Evolutionary conservation across 2,888 invertebrate genomes (phyloP).

Genomic region (Copidosoma aretas): DNA sequence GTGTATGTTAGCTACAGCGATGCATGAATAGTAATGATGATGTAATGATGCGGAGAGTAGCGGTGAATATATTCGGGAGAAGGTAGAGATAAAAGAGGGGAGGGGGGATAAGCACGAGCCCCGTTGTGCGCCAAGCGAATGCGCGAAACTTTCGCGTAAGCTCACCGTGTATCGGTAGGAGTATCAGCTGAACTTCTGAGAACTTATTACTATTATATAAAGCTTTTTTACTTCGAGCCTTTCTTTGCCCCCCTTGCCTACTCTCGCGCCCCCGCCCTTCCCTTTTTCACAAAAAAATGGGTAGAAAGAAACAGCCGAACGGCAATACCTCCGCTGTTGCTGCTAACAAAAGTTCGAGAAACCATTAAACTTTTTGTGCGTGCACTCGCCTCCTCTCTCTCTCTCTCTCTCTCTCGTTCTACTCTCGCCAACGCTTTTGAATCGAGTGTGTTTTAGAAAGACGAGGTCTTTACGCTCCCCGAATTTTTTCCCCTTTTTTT

Average conservation of each 20-base stretch:
- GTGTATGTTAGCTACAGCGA: background rate
- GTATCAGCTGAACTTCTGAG: background rate
- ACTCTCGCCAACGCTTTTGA: too few relatives aligned
- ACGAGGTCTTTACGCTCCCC: background rate
- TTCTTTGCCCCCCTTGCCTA: background rate
- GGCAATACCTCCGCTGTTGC: background rate
- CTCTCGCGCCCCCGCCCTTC: background rate
- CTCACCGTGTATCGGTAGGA: too few relatives aligned
- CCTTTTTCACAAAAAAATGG: background rate
- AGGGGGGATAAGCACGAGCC: background rate
- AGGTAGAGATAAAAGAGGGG: too few relatives aligned
- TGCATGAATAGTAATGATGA: background rate
- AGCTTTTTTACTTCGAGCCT: background rate
- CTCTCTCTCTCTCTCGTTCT: too few relatives aligned
- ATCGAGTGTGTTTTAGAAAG: background rate
- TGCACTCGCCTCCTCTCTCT: background rate
- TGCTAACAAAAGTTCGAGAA: slow-evolving; percentile 4
- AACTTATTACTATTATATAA: background rate
- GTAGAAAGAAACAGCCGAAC: background rate
- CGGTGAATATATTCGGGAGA: background rate
- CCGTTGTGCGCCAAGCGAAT: background rate
- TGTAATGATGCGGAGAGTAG: too few relatives aligned
- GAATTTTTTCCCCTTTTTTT: background rate
- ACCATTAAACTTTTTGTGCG: slow-evolving; percentile 4
- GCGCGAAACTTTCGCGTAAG: background rate